Conservation (phyloP, 2,113 vertebrate genomes). For the Myanophis thanlyinensis region DNA sequence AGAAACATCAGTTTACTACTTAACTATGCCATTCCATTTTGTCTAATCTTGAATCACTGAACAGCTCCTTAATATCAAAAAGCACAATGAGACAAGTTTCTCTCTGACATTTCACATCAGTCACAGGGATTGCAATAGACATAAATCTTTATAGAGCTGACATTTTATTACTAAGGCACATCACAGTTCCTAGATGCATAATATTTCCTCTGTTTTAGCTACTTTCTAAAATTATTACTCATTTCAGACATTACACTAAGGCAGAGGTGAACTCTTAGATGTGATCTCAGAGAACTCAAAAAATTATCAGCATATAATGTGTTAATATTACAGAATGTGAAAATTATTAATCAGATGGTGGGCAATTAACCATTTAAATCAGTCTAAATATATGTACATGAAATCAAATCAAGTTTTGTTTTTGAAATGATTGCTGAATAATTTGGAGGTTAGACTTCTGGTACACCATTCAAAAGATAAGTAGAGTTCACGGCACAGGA, state of each 20-base stretch:
- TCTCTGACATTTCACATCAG: conserved; percentile 18
- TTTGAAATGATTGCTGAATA: neutral
- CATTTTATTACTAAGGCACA: conserved; percentile 6
- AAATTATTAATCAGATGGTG: neutral
- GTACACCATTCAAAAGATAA: neutral
- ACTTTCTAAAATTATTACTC: neutral
- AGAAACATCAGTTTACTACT: conserved; percentile 1
- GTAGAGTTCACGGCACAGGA: neutral
- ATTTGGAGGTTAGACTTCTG: neutral
- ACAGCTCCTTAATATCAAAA: conserved; percentile 4
- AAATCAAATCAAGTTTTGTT: neutral
- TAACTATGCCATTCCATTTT: conserved; percentile 12
- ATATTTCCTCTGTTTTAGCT: neutral
- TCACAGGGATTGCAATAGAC: conserved; percentile 9
- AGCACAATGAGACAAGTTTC: conserved; percentile 15
- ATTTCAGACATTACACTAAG: neutral
- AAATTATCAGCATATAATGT: neutral
- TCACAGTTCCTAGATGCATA: neutral
- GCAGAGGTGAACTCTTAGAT: neutral
- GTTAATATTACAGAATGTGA: neutral
- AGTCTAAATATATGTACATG: neutral
- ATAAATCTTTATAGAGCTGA: conserved; percentile 13
- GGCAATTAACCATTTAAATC: neutral
- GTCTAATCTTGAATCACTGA: conserved; percentile 9
- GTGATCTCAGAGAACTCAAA: neutral